Conservation (phyloP, 2,113 vertebrate genomes). For the Ochotona princeps region DNA sequence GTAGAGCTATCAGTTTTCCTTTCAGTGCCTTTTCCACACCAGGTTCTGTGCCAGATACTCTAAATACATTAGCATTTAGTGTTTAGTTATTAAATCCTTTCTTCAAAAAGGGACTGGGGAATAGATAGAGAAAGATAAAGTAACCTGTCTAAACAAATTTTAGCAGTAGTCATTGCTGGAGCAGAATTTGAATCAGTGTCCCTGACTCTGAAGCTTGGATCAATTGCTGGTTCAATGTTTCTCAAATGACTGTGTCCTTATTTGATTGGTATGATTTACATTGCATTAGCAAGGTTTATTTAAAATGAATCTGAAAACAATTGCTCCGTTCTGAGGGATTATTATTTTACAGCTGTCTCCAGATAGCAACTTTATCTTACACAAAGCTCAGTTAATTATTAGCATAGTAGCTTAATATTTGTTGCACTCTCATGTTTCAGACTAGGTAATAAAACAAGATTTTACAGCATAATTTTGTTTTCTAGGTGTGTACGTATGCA, state of each 20-base stretch:
- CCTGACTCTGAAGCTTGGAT: background rate
- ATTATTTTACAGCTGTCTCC: constrained; percentile 38
- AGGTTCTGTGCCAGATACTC: background rate
- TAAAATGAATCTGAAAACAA: constrained; percentile 44
- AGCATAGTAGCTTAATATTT: background rate
- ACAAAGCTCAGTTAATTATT: background rate
- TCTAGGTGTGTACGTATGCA: background rate
- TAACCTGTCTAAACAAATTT: background rate
- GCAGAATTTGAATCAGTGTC: background rate
- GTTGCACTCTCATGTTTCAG: background rate
- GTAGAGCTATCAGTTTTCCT: background rate
- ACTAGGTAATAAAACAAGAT: constrained; percentile 30
- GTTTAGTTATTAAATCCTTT: background rate
- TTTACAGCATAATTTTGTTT: background rate
- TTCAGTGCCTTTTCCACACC: constrained; percentile 13
- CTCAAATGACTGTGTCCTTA: background rate
- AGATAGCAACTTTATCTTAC: constrained; percentile 6
- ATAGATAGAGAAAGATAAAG: constrained; percentile 19
- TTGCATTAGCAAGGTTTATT: constrained; percentile 23
- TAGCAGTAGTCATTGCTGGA: background rate
- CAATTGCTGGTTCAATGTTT: background rate
- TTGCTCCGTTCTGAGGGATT: constrained; percentile 5
- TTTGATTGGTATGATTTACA: background rate
- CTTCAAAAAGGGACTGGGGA: background rate
- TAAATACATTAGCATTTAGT: constrained; percentile 5